Evolutionary conservation across 2,113 vertebrate genomes (phyloP), one percentile per base, ranked within the genome.

Genomic region (Accipiter virgatus): DNA sequence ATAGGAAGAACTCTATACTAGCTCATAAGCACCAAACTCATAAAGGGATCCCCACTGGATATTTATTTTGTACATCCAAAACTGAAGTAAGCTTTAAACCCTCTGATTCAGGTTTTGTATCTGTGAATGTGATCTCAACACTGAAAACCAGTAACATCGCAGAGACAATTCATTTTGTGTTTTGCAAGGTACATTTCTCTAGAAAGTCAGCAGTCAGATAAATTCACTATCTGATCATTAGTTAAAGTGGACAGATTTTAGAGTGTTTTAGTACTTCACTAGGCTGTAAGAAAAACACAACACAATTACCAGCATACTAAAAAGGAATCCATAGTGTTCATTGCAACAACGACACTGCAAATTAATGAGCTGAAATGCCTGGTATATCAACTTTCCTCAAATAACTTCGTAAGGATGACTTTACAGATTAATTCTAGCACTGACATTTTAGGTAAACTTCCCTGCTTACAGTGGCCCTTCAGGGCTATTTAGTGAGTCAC

Each of bases 21-120:
- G 31, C 17, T 77, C 12, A 71, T 38, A 14, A 52, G 31, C 26
- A 66, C 3, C 13, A 61, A 27, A 81, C 16, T 85, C 27, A 26
- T 34, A 43, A 52, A 55, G 6, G 6, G 1, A 58, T 40, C 36
- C 7, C 13, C 1, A 0, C 17, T 58, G 23, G 17, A 19, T 63
- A 52, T 77, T 68, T 78, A 72, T 73, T 90, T 81, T 43, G 7
- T 34, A 45, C 16, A 26, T 68, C 12, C 8, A 31, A 90, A 81
- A 50, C 3, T 19, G 12, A 90, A 59, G 6, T 8, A 52, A 81
- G 7, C 5, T 72, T 72, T 81, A 79, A 72, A 81, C 11, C 20
- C 17, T 40, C 2, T 11, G 11, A 48, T 68, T 90, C 27, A 63
- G 23, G 10, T 11, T 58, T 67, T 20, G 2, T 4, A 43, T 48